These are phyloP conservation scores for Streblospio benedicti DNA, from an alignment of 1,140 invertebrate species.

Conservation along the genomic window DNA sequence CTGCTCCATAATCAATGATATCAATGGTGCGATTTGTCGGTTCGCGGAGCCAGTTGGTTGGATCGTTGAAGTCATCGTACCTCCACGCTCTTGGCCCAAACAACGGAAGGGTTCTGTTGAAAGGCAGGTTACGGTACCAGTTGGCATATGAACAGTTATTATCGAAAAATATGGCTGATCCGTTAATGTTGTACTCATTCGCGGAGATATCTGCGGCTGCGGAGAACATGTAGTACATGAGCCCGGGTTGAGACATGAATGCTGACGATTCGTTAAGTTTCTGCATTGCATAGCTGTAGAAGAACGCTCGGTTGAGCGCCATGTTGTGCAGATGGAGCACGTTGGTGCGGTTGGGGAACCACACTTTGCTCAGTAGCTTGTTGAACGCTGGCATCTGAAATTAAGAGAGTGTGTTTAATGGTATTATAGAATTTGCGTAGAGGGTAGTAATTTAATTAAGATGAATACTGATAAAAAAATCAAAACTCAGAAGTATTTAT, in stretches of 20 bases:
- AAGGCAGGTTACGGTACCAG: conserved; percentile 81
- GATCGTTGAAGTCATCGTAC: conserved; percentile 46
- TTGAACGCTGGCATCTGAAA: conserved; percentile 76
- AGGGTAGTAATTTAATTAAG: neutral
- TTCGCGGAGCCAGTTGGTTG: conserved; percentile 46
- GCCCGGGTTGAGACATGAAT: conserved; percentile 81
- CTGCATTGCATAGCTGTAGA: conserved; percentile 82
- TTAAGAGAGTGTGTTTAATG: neutral
- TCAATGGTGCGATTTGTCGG: conserved; percentile 45
- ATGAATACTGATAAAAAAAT: neutral
- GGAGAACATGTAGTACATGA: conserved; percentile 96
- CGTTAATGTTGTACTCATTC: conserved; percentile 78
- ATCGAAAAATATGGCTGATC: conserved; percentile 86
- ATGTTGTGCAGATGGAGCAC: conserved; percentile 90
- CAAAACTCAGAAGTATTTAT: neutral
- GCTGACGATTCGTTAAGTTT: conserved; percentile 37
- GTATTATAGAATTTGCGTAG: neutral
- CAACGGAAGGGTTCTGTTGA: conserved; percentile 89
- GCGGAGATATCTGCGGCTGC: conserved; percentile 88
- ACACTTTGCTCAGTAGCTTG: conserved; percentile 86
- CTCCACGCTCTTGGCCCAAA: conserved; percentile 84
- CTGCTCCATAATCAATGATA: conserved; percentile 43
- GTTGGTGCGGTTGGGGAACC: conserved; percentile 88
- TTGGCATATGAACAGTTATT: conserved; percentile 89
- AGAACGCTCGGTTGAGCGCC: conserved; percentile 86